Evolutionary conservation across 1,140 invertebrate genomes (phyloP), one percentile per base, ranked within the genome.

Genomic region (Monomorium pharaonis): DNA sequence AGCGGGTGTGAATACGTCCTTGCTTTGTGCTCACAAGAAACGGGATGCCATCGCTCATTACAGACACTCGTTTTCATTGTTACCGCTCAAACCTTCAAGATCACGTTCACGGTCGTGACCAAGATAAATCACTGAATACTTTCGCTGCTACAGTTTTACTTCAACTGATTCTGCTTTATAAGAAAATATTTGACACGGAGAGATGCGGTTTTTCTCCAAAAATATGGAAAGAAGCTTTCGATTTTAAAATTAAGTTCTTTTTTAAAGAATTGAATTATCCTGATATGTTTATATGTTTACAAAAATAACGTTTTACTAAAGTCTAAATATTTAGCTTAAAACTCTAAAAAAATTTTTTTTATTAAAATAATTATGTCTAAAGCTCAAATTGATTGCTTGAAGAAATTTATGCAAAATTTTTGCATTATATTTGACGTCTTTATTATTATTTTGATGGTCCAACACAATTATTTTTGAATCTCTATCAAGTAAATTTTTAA

Each of bases 21-120:
- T 94, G 91, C 90, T 91, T 93, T 93, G 90, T 94, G 81, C 67
- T 70, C 37, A 27, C 9, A 69, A 76, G 70, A 70, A 90, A 74
- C 65, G n/a, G 47, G 51, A 86, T 89, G 85, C 65, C 49, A n/a
- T 21, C 67, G 54, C 89, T 92, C 88, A 69, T 89, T 91, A 81
- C 67, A 70, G 54, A 1, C 2, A 30, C 21, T 30, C 7, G 24
- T 76, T 86, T 51, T 58, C 75, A 90, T 92, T 87, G 74, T 88
- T 92, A 30, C 60, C 44, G 7, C 10, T 44, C 51, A 56, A 30
- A 49, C 80, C 81, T 27, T 69, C 78, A 90, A 87, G 86, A 92
- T 91, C 92, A 90, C 81, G 89, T 89, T 90, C 90, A 91, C 24
- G 78, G 60, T 16, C 74, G 16, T n/a, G 75, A 14, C n/a, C 16